Percentiles rank a stretch among this genome's conserved stretches.
Conservation (phyloP, 2,888 invertebrate genomes). For the Serripes groenlandicus region DNA sequence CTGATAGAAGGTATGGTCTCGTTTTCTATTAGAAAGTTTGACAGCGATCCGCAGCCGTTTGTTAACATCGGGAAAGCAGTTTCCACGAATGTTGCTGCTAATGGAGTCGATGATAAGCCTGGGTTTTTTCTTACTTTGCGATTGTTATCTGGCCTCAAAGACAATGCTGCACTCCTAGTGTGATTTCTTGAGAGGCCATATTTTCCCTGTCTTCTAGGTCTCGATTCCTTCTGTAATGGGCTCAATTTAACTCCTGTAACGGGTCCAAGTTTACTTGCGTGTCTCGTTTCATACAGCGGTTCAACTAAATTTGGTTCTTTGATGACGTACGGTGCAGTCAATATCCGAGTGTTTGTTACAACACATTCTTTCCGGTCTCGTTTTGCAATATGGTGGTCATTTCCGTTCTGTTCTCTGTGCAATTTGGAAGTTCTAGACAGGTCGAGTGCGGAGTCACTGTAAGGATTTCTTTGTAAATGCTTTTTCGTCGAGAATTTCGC, state of each 20-base stretch:
- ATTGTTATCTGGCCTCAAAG: not conserved
- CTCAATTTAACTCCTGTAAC: constrained; percentile 22
- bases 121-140: not conserved
- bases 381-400: not conserved
- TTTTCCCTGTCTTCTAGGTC: not conserved
- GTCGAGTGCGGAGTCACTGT: constrained; percentile 40
- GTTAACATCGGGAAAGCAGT: not conserved
- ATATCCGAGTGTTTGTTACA: not conserved
- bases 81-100: not conserved
- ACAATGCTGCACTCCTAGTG: not conserved
- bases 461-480: constrained; percentile 12
- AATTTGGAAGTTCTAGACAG: not conserved
- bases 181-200: not conserved
- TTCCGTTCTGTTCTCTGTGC: constrained; percentile 1
- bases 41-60: not conserved
- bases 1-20: constrained; percentile 17
- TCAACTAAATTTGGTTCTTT: constrained; percentile 9
- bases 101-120: not conserved
- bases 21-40: constrained; percentile 10
- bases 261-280: constrained; percentile 42
- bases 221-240: not conserved
- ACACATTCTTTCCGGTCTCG: not conserved
- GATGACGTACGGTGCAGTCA: not conserved
- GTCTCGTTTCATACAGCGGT: constrained; percentile 27
- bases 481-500: not conserved